A percentile compares a stretch with the other conserved stretches of the same genome.
Evolutionary conservation across 2,113 vertebrate genomes (phyloP).

Genomic region (Centropristis striata): DNA sequence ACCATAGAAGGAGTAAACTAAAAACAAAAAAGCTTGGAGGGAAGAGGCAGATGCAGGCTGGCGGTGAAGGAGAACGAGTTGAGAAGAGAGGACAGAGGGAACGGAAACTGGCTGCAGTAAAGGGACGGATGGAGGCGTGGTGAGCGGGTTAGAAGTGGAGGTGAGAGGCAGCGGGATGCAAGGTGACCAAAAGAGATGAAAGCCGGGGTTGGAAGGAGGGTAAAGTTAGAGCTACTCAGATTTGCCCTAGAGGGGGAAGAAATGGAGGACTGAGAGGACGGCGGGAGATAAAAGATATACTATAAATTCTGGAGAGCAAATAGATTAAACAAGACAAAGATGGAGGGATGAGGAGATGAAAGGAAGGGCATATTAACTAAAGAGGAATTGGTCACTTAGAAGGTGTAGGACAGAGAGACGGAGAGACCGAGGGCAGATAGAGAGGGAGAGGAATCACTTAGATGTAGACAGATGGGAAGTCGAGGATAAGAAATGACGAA

Average conservation of each 20-base stretch:
- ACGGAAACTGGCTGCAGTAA: slow-evolving; percentile 47
- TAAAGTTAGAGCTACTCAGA: slow-evolving; percentile 46
- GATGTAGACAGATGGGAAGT: background rate
- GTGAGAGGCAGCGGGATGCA: slow-evolving; percentile 65
- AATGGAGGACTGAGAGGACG: slow-evolving; percentile 9
- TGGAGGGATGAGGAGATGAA: slow-evolving; percentile 20
- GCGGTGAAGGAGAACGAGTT: slow-evolving; percentile 32
- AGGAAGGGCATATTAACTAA: background rate
- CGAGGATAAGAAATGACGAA: background rate
- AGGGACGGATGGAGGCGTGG: slow-evolving; percentile 46
- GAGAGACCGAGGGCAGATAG: background rate
- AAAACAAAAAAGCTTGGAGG: slow-evolving; percentile 23
- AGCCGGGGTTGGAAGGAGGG: slow-evolving; percentile 36
- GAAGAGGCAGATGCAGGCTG: slow-evolving; percentile 7
- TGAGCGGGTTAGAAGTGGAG: slow-evolving; percentile 68
- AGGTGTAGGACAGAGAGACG: background rate
- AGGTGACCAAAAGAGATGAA: slow-evolving; percentile 69
- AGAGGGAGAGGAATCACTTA: background rate
- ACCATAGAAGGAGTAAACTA: slow-evolving; percentile 22
- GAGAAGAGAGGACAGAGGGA: slow-evolving; percentile 38
- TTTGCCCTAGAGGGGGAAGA: slow-evolving; percentile 26
- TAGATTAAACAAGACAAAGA: slow-evolving; percentile 23
- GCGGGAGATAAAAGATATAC: slow-evolving; percentile 14
- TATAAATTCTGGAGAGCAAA: slow-evolving; percentile 18
- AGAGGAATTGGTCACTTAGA: background rate